Evolutionary conservation across 1,140 invertebrate species (phyloP).

Genomic region (Camponotus floridanus): DNA sequence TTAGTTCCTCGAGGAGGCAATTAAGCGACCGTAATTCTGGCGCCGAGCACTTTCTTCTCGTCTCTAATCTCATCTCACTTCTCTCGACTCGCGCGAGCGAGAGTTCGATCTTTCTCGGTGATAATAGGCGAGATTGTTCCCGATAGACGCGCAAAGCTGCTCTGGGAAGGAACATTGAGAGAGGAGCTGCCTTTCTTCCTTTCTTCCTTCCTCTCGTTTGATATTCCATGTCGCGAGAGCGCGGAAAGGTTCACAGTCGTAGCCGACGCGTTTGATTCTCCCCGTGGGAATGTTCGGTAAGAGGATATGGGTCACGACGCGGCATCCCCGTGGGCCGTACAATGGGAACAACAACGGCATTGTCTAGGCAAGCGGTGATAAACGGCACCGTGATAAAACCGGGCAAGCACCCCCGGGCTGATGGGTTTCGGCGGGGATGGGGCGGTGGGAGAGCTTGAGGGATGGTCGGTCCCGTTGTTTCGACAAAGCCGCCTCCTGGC

Average conservation of each 20-base stretch:
- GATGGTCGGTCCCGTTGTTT: conserved; percentile 75
- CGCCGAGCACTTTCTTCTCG: conserved; percentile 57
- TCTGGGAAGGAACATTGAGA: conserved; percentile 15
- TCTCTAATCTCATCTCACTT: conserved; percentile 5
- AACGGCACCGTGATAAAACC: conserved; percentile 81
- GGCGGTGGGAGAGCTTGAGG: conserved; percentile 69
- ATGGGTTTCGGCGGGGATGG: conserved; percentile 65
- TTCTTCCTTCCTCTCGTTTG: conserved; percentile 24
- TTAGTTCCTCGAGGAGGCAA: conserved; percentile 79
- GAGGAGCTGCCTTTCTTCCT: no score
- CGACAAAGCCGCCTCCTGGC: conserved; percentile 67
- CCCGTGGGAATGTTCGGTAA: conserved; percentile 47
- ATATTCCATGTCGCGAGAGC: conserved; percentile 36
- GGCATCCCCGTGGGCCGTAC: conserved; percentile 66
- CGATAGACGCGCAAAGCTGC: conserved; percentile 44
- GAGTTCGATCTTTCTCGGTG: conserved; percentile 27
- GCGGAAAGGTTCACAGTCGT: conserved; percentile 53
- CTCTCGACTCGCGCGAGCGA: background rate
- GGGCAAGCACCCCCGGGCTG: conserved; percentile 75
- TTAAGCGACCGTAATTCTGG: conserved; percentile 74
- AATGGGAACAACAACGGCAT: conserved; percentile 77
- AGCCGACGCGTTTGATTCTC: conserved; percentile 57
- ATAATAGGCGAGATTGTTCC: conserved; percentile 52
- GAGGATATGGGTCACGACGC: conserved; percentile 70
- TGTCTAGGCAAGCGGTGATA: conserved; percentile 79